These are phyloP conservation scores for Siphamia tubifer DNA, from an alignment of 2,113 vertebrate species.

Conservation along the genomic window DNA sequence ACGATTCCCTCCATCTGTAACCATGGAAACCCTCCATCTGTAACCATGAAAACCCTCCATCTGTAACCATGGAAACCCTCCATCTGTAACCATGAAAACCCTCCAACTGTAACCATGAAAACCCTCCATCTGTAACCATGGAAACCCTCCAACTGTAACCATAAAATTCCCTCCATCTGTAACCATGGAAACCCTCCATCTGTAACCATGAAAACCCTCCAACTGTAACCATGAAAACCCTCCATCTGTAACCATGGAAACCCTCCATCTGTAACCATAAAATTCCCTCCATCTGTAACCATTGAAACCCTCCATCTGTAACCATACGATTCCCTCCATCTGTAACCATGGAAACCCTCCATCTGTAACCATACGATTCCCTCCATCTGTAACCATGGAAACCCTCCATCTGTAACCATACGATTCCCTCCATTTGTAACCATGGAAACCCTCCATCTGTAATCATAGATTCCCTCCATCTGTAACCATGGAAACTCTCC, in stretches of 20 bases:
- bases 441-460: not conserved
- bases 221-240: slow-evolving; percentile 41
- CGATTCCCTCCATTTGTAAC: slow-evolving; percentile 51
- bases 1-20: slow-evolving; percentile 51
- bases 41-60: not conserved
- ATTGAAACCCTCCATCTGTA: not conserved
- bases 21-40: not conserved
- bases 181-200: not conserved
- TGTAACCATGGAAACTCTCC: too few relatives aligned
- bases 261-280: not conserved
- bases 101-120: too few relatives aligned
- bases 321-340: not conserved
- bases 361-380: slow-evolving; percentile 43
- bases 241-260: too few relatives aligned
- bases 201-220: too few relatives aligned
- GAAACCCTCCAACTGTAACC: slow-evolving; percentile 48
- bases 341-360: too few relatives aligned
- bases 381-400: too few relatives aligned
- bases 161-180: not conserved
- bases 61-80: too few relatives aligned
- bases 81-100: slow-evolving; percentile 42
- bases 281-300: slow-evolving; percentile 49
- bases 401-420: not conserved
- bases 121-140: not conserved
- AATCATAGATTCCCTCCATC: not conserved